Base-by-base conservation (phyloP, 2,113 vertebrate genomes). In the Lagopus leucura region DNA sequence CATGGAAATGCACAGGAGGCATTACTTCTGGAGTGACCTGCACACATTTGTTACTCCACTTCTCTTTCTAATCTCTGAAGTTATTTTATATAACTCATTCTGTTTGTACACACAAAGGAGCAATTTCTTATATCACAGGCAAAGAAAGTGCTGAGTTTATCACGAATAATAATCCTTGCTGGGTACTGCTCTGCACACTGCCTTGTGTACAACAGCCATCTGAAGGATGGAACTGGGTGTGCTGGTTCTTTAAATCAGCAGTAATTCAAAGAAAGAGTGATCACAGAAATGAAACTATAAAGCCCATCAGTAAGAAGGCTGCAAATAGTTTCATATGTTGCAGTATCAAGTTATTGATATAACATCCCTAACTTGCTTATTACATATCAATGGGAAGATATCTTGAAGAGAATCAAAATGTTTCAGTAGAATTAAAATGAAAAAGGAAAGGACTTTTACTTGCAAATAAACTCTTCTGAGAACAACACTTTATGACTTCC, bases 201-300 rank as follows among this genome's bases (percentile, higher is more conserved):
- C 84, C 69, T 87, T 84, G 73, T 67, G 36, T 48, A 94, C 69
- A 73, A 76, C 18, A 72, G 88, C 82, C 95, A 64, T 43, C 48
- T 86, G 60, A 96, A 94, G 48, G 45, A 80, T n/a, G 86, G 63
- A 95, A 89, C 86, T 82, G 70, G 36, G 57, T 63, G 54, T 86
- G 55, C 77, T 88, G 42, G 36, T 38, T 86, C 82, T 90, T 75
- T 34, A 64, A 72, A 73, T 88, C 70, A 95, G n/a, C 79, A 76
- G 55, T n/a, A 78, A 69, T 91, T 93, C 79, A 96, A 93, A 94
- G 81, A 90, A 88, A 57, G 89, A 63, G 54, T 17, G 32, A 63
- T 32, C 78, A 54, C 60, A 88, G 86, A 67, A 71, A 95, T 55
- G 32, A n/a, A 87, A 95, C 32, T 45, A 45, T 2, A 12, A 5